Percentiles rank a stretch among this genome's conserved stretches.
Conservation (phyloP, 2,888 invertebrate genomes). For the Trissoscelio sp. region DNA sequence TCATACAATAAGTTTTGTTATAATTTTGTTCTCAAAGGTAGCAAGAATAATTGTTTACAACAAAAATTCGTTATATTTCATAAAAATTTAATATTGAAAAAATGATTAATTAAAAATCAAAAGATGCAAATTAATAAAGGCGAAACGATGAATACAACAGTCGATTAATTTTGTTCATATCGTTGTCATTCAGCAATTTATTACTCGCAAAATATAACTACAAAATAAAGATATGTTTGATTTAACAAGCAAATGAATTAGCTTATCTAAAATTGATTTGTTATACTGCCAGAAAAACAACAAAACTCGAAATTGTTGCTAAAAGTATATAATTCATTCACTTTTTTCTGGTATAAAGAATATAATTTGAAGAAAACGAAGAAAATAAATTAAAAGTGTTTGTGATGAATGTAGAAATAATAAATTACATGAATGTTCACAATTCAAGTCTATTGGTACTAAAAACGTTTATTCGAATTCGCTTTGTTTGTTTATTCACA, state of each 20-base stretch:
- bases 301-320: too few relatives aligned
- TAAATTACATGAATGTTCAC: constrained; percentile 35
- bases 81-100: not conserved
- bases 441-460: constrained; percentile 48
- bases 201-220: constrained; percentile 19
- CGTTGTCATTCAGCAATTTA: constrained; percentile 31
- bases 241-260: too few relatives aligned
- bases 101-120: not conserved
- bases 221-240: too few relatives aligned
- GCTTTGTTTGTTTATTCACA: constrained; percentile 51
- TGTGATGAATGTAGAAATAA: constrained; percentile 8
- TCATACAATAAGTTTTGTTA: too few relatives aligned
- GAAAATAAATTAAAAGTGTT: constrained; percentile 3
- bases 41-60: too few relatives aligned
- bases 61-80: too few relatives aligned
- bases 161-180: not conserved
- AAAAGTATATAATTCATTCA: too few relatives aligned
- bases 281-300: too few relatives aligned
- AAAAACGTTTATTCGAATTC: constrained; percentile 56
- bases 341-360: not conserved
- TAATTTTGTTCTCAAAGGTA: too few relatives aligned
- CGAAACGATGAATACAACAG: not conserved
- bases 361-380: not conserved
- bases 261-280: too few relatives aligned
- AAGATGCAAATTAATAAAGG: not conserved